Percentiles rank a stretch among this genome's conserved stretches.
These are phyloP conservation scores for Dunckerocampus dactyliophorus DNA, from an alignment of 2,113 vertebrate genomes.

Conservation along the genomic window DNA sequence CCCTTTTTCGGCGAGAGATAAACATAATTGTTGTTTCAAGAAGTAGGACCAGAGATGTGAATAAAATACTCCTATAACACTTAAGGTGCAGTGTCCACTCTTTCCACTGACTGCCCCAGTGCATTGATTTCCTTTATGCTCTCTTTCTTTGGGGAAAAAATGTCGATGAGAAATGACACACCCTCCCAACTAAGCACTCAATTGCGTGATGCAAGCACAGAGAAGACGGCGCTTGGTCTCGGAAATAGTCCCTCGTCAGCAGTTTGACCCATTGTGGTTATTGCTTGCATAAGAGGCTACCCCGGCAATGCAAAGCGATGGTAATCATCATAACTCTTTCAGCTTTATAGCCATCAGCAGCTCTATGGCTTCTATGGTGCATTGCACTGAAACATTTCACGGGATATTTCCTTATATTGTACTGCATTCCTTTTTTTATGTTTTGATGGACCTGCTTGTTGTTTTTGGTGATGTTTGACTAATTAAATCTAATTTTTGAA, in stretches of 20 bases:
- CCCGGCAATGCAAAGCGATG: conserved; percentile 17
- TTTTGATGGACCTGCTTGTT: conserved; percentile 5
- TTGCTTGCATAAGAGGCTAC: conserved; percentile 36
- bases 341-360: not conserved
- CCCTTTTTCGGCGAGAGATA: too few species aligned
- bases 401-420: too few species aligned
- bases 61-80: conserved; percentile 9
- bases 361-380: not conserved
- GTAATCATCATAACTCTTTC: conserved; percentile 31
- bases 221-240: conserved; percentile 13
- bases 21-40: too few species aligned
- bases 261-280: conserved; percentile 44
- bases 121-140: conserved; percentile 35
- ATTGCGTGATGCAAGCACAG: conserved; percentile 31
- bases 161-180: conserved; percentile 31
- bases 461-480: not conserved
- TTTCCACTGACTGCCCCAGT: conserved; percentile 17
- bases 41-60: too few species aligned
- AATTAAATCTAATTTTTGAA: too few species aligned
- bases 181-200: conserved; percentile 32
- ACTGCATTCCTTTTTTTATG: not conserved
- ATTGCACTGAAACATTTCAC: not conserved
- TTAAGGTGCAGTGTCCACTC: conserved; percentile 13
- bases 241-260: conserved; percentile 42
- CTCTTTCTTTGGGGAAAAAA: conserved; percentile 20